Evolutionary conservation across 2,797 vertebrate genomes (phyloP), one percentile per base, ranked within the genome.

Genomic region (Taeniopygia guttata): DNA sequence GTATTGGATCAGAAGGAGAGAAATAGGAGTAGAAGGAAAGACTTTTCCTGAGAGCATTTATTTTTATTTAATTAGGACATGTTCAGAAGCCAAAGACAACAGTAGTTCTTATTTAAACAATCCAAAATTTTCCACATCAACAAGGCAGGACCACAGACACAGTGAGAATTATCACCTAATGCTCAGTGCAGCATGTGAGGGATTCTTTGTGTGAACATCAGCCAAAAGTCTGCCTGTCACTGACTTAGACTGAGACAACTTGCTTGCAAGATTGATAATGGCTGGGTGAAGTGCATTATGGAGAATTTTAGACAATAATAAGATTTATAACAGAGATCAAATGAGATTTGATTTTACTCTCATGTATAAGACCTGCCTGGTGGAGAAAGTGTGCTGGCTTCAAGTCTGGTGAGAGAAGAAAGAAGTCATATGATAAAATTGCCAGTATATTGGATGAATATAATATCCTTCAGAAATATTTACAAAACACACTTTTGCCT

Each of bases 131-230:
- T 73, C 16, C 26, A 10, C 1, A 0, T 16, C 25, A 15, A 43
- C 25, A 63, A 86, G 49, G 27, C 49, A 55, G 30, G 25, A 67
- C 38, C 13, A 20, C 1, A 62, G 36, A 34, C 25, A 17, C 32
- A 16, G 6, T 70, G 66, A 4, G 5, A 76, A 43, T 46, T 14
- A 76, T 34, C n/a, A 16, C 19, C 2, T 5, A 5, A 5, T 22
- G 8, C 32, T 70, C 5, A 2, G 34, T 4, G 19, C 26, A 42
- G 34, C 10, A 13, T 1, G 0, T 18, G 29, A 54, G 38, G 26
- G 34, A 55, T 42, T 16, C 3, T 80, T 38, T 19, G 9, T 14
- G 8, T 13, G 16, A 81, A 14, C 20, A 38, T 26, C 36, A 59
- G 29, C 27, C 48, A 59, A 26, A 55, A 19, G 18, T 59, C 22